Percentiles rank a stretch among this genome's conserved stretches.
Evolutionary conservation across 1,140 invertebrate species (phyloP).

Genomic region (Drosophila mayri): DNA sequence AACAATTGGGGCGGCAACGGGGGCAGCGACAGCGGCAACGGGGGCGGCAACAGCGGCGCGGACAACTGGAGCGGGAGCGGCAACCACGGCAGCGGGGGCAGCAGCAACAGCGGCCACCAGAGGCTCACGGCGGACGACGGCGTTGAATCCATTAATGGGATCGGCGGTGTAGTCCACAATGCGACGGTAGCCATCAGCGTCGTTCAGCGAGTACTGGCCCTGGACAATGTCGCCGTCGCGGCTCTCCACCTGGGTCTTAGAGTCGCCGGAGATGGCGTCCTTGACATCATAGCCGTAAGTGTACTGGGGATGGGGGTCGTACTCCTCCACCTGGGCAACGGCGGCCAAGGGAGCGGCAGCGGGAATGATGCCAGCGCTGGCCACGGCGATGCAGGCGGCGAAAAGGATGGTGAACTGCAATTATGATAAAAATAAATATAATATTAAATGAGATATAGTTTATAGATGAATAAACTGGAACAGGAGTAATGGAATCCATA

Average conservation of each 20-base stretch:
- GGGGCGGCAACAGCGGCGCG: conserved; percentile 56
- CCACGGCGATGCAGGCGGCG: conserved; percentile 79
- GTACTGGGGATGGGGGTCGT: conserved; percentile 89
- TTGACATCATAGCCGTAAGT: conserved; percentile 89
- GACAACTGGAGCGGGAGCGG: conserved; percentile 66
- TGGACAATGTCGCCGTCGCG: conserved; percentile 85
- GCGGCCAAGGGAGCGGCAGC: conserved; percentile 81
- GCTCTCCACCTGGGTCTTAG: conserved; percentile 83
- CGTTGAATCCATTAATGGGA: conserved; percentile 85
- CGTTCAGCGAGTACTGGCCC: conserved; percentile 84
- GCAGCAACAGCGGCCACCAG: conserved; percentile 76
- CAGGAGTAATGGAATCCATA: neutral
- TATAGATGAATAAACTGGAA: neutral
- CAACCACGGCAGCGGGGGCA: conserved; percentile 62
- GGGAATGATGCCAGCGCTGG: conserved; percentile 77
- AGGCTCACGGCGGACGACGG: conserved; percentile 84
- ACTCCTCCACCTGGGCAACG: conserved; percentile 85
- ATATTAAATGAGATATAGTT: no score
- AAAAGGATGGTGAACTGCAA: conserved; percentile 77
- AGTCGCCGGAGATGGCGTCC: conserved; percentile 86
- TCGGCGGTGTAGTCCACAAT: conserved; percentile 84
- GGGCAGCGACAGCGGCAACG: conserved; percentile 60
- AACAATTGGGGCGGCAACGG: conserved; percentile 56
- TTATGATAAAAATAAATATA: neutral
- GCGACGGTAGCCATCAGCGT: conserved; percentile 85